Percentiles rank a stretch among this genome's conserved stretches.
phyloP scores from a whole-genome alignment of 1,140 invertebrate genomes.

The Drosophila busckii region DNA sequence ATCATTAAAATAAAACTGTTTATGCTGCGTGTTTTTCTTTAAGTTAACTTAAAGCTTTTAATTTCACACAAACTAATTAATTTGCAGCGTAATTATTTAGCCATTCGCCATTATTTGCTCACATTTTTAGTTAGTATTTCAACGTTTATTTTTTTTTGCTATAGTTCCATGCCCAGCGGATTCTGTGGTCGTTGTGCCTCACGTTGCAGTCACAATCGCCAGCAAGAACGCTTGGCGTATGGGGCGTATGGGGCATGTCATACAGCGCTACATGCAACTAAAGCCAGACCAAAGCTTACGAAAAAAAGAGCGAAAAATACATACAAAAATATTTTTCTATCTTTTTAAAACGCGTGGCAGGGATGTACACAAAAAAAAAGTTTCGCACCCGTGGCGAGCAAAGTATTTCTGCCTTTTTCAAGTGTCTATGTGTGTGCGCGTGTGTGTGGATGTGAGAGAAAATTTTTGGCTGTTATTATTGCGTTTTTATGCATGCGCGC shows the following conservation, averaged over 20 bases:
- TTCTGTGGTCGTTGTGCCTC: conserved; percentile 26
- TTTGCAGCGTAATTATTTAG: too few relatives aligned
- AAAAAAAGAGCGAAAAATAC: conserved; percentile 35
- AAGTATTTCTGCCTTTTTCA: conserved; percentile 53
- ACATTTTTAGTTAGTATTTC: conserved; percentile 24
- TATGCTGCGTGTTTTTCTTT: too few relatives aligned
- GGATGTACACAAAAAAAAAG: conserved; percentile 38
- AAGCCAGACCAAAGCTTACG: conserved; percentile 18
- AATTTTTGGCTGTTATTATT: conserved; percentile 62
- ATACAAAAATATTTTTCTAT: conserved; percentile 31
- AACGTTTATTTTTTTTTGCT: conserved; percentile 10
- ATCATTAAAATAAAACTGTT: too few relatives aligned
- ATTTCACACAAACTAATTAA: too few relatives aligned
- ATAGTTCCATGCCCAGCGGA: conserved; percentile 1
- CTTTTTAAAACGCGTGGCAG: conserved; percentile 21
- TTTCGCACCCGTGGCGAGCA: conserved; percentile 64
- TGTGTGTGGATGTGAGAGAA: conserved; percentile 1
- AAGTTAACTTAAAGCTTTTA: too few relatives aligned
- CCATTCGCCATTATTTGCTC: too few relatives aligned
- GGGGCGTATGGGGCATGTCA: conserved; percentile 15
- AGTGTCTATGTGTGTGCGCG: neutral
- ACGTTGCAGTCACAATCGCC: conserved; percentile 51
- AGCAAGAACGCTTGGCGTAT: conserved; percentile 16
- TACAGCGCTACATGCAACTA: conserved; percentile 5
- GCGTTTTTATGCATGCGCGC: conserved; percentile 73